Evolutionary conservation across 2,888 invertebrate species (phyloP).

Genomic region (Chesias legatella): DNA sequence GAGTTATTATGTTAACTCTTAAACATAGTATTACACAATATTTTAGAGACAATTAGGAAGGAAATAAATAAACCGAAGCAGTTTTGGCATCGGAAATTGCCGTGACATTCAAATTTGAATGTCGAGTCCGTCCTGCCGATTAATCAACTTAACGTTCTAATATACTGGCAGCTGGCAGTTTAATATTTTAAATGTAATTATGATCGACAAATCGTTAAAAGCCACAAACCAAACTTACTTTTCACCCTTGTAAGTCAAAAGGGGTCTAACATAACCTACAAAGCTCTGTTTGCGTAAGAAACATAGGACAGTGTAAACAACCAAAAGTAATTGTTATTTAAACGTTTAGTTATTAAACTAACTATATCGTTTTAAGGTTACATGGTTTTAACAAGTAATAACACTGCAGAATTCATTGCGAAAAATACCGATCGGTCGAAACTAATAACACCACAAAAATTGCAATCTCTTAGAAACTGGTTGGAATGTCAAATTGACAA

Average conservation of each 20-base stretch:
- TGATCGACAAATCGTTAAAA: background rate
- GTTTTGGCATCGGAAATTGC: too few species aligned
- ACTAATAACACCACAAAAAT: constrained; percentile 21
- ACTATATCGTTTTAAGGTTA: constrained; percentile 22
- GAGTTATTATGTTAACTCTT: too few species aligned
- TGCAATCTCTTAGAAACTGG: too few species aligned
- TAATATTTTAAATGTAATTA: too few species aligned
- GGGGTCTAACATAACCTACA: constrained; percentile 64
- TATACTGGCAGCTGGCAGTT: too few species aligned
- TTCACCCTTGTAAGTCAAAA: constrained; percentile 52
- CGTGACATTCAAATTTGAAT: too few species aligned
- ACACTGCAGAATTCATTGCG: constrained; percentile 31
- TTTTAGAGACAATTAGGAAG: too few species aligned
- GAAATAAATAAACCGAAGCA: too few species aligned
- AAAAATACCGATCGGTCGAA: constrained; percentile 33
- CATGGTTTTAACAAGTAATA: constrained; percentile 1
- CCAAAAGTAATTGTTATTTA: constrained; percentile 18
- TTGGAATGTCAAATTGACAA: background rate
- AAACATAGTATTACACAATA: too few species aligned
- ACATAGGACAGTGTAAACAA: constrained; percentile 20
- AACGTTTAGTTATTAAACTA: constrained; percentile 18
- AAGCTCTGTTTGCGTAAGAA: constrained; percentile 41
- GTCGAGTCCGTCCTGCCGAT: too few species aligned
- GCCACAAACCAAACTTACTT: constrained; percentile 45
- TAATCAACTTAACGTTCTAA: too few species aligned